These are phyloP conservation scores for Penaeus indicus DNA, from an alignment of 1,140 invertebrate genomes.

Conservation along the genomic window DNA sequence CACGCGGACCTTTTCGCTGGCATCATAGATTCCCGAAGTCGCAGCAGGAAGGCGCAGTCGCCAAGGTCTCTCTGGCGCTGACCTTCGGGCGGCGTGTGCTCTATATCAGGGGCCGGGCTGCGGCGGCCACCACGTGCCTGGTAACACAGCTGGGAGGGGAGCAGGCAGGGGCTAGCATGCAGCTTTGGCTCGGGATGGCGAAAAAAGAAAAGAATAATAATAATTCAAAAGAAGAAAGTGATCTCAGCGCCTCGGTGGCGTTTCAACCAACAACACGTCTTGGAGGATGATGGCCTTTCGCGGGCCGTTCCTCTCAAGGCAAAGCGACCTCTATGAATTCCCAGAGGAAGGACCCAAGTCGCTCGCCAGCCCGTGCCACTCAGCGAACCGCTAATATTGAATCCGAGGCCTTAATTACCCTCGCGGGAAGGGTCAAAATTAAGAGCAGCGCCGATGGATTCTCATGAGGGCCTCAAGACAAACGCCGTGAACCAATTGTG, in stretches of 20 bases:
- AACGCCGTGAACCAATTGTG: constrained; percentile 58
- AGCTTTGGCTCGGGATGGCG: constrained; percentile 2
- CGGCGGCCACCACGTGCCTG: not conserved
- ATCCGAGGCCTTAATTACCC: constrained; percentile 41
- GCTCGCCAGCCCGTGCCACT: no score
- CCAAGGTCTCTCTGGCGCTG: no score
- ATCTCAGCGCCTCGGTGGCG: constrained; percentile 10
- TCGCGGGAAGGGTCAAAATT: constrained; percentile 30
- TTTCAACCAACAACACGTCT: constrained; percentile 36
- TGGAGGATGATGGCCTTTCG: constrained; percentile 34
- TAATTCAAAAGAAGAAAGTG: constrained; percentile 15
- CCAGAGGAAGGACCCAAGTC: no score
- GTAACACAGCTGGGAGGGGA: not conserved
- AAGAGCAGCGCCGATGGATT: not conserved
- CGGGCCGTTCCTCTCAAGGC: not conserved
- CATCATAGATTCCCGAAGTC: no score
- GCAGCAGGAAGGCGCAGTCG: no score
- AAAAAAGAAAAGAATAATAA: constrained; percentile 10
- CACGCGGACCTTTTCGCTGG: no score
- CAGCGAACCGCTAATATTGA: not conserved
- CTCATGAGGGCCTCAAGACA: constrained; percentile 50
- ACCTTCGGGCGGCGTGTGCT: no score
- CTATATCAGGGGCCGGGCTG: no score
- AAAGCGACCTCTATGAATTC: not conserved
- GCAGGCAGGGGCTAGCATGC: not conserved